Evolutionary conservation across 1,140 invertebrate species (phyloP).

Genomic region (Globodera rostochiensis): DNA sequence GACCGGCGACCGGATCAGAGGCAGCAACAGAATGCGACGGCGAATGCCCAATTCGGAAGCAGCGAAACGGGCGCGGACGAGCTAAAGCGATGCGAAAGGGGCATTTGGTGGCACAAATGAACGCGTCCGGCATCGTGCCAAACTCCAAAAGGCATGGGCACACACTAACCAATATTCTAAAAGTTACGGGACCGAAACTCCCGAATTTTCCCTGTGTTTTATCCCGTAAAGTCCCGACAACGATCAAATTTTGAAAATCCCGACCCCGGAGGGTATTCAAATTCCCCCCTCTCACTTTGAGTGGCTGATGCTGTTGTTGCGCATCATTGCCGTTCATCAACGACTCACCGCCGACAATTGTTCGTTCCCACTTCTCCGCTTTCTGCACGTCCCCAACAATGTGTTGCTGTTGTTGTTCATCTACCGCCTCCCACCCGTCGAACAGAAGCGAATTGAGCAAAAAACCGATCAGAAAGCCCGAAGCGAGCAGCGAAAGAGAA

Average conservation of each 20-base stretch:
- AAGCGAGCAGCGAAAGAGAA: background rate
- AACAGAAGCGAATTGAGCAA: slow-evolving; percentile 11
- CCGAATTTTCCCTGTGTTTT: background rate
- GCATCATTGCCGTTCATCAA: background rate
- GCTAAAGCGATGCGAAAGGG: slow-evolving; percentile 14
- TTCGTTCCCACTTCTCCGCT: slow-evolving; percentile 22
- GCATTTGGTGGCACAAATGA: no score
- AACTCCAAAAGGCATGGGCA: background rate
- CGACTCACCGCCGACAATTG: background rate
- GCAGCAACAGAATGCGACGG: slow-evolving; percentile 56
- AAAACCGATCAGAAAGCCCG: slow-evolving; percentile 13
- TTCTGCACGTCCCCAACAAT: background rate
- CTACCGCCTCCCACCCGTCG: background rate
- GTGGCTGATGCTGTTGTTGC: background rate
- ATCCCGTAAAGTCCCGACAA: no score
- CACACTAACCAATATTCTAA: background rate
- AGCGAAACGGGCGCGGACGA: slow-evolving; percentile 59
- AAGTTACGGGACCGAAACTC: no score
- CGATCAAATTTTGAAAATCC: background rate
- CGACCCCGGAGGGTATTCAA: background rate
- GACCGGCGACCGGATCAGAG: slow-evolving; percentile 57
- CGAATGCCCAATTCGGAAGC: slow-evolving; percentile 64
- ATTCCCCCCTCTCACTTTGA: background rate
- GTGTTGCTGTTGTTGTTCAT: background rate
- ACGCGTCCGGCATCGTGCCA: background rate